Percentiles rank a stretch among this genome's conserved stretches.
Evolutionary conservation across 2,888 invertebrate genomes (phyloP).

Genomic region (Ophioninae sp.): DNA sequence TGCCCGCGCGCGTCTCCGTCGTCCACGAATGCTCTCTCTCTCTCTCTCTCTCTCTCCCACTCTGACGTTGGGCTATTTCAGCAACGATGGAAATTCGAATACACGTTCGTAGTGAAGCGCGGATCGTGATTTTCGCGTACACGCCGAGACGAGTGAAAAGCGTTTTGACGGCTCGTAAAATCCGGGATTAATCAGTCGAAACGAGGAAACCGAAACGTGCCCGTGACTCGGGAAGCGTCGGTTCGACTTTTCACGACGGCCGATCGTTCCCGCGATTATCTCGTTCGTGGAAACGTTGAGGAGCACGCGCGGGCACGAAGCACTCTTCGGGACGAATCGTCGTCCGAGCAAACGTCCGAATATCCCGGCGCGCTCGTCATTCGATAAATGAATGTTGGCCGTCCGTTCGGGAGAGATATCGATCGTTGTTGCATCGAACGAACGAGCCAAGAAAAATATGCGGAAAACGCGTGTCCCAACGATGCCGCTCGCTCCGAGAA

Average conservation of each 20-base stretch:
- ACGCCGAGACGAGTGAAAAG: conserved; percentile 21
- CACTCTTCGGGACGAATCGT: too few species aligned
- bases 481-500: too few species aligned
- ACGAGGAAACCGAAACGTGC: conserved; percentile 1
- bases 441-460: too few species aligned
- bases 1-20: neutral
- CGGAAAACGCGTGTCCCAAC: too few species aligned
- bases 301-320: too few species aligned
- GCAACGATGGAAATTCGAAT: conserved; percentile 51
- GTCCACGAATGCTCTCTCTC: too few species aligned
- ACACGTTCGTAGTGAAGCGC: conserved; percentile 32
- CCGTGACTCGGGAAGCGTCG: neutral
- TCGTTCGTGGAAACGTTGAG: conserved; percentile 3
- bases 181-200: conserved; percentile 21
- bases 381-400: too few species aligned
- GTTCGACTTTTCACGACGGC: neutral
- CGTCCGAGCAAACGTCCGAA: too few species aligned
- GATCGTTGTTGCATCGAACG: too few species aligned
- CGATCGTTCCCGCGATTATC: conserved; percentile 1
- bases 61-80: conserved; percentile 33
- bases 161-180: conserved; percentile 36
- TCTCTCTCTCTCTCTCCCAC: too few species aligned
- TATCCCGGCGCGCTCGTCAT: too few species aligned
- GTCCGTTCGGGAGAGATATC: too few species aligned
- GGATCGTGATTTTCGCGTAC: conserved; percentile 26